Evolutionary conservation across 2,888 invertebrate genomes (phyloP).

Genomic region (Drosophila sordidula): DNA sequence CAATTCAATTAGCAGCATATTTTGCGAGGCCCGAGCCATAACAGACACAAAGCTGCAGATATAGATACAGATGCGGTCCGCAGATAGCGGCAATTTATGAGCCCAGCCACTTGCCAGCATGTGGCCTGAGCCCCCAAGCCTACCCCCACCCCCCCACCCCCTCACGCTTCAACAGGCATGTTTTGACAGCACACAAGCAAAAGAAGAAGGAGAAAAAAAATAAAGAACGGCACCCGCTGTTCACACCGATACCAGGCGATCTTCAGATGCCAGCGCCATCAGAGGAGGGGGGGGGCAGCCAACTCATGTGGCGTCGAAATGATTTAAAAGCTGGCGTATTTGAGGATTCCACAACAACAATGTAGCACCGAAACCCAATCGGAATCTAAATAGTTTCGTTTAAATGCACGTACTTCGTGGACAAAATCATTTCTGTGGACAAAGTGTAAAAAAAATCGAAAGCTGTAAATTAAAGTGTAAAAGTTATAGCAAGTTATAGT

Average conservation of each 20-base stretch:
- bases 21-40: slow-evolving; percentile 37
- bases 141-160: neutral
- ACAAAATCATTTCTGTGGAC: too few species aligned
- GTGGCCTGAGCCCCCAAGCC: slow-evolving; percentile 37
- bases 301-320: slow-evolving; percentile 56
- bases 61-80: slow-evolving; percentile 50
- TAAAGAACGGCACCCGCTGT: slow-evolving; percentile 59
- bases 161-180: slow-evolving; percentile 20
- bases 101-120: slow-evolving; percentile 64
- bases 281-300: slow-evolving; percentile 1
- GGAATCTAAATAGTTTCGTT: too few species aligned
- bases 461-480: too few species aligned
- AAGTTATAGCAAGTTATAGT: too few species aligned
- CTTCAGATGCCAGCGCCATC: slow-evolving; percentile 56
- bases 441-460: too few species aligned
- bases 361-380: neutral
- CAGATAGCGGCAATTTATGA: slow-evolving; percentile 72
- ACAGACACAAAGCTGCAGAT: slow-evolving; percentile 33
- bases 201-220: neutral
- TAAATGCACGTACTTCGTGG: too few species aligned
- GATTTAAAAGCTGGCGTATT: slow-evolving; percentile 60
- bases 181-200: slow-evolving; percentile 48
- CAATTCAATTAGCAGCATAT: slow-evolving; percentile 76
- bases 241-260: slow-evolving; percentile 68
- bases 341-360: slow-evolving; percentile 31